A percentile compares a stretch with the other conserved stretches of the same genome.
phyloP scores from a whole-genome alignment of 2,113 vertebrate species.

The Ameiurus melas region DNA sequence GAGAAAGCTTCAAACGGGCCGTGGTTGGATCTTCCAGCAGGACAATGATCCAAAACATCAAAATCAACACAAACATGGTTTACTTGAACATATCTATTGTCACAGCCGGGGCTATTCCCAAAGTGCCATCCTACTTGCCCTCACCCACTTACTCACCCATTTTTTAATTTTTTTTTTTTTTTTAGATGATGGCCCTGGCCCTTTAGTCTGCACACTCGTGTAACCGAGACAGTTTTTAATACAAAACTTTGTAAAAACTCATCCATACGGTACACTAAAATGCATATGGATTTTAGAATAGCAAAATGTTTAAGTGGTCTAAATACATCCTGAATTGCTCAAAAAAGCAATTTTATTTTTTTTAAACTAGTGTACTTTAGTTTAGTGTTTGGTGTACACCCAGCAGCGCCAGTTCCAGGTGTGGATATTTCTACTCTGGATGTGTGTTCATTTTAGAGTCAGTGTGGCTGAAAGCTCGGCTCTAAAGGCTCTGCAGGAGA shows the following conservation, averaged over 20 bases:
- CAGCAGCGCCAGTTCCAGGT: not conserved
- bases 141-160: no score
- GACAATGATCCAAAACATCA: no score
- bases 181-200: not conserved
- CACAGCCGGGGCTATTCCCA: not conserved
- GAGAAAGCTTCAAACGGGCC: no score
- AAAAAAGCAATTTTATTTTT: no score
- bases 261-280: no score
- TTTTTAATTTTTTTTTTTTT: no score
- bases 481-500: constrained; percentile 83
- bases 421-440: not conserved
- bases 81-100: not conserved
- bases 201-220: not conserved
- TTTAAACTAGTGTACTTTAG: not conserved
- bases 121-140: not conserved
- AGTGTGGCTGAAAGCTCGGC: constrained; percentile 83
- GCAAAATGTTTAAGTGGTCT: no score
- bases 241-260: no score
- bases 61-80: no score
- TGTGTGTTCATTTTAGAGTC: constrained; percentile 71
- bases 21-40: no score
- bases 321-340: no score
- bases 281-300: no score
- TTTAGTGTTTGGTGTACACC: not conserved
- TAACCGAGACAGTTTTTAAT: not conserved